These are phyloP conservation scores for Clarias pachynema DNA, from an alignment of 2,797 vertebrate species.

Conservation along the genomic window DNA sequence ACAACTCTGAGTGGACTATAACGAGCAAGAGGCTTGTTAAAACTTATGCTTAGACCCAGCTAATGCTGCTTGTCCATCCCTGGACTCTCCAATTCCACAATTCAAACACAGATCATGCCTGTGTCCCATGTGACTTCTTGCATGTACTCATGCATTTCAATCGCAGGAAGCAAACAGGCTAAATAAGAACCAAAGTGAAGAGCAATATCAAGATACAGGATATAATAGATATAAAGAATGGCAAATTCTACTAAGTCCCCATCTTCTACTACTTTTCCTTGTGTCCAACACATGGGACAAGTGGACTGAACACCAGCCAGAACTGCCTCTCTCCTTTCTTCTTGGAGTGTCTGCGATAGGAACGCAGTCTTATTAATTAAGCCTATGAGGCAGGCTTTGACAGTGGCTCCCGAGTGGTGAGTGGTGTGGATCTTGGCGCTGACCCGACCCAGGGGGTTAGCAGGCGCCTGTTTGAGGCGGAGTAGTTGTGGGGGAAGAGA, in stretches of 20 bases:
- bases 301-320: slow-evolving; percentile 64
- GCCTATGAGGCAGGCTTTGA: slow-evolving; percentile 75
- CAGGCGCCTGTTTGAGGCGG: slow-evolving; percentile 79
- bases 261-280: slow-evolving; percentile 47
- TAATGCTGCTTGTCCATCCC: slow-evolving; percentile 57
- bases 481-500: slow-evolving; percentile 63
- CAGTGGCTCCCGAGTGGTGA: slow-evolving; percentile 77
- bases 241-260: slow-evolving; percentile 41
- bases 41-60: slow-evolving; percentile 68
- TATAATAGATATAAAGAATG: not conserved
- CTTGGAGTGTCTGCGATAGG: slow-evolving; percentile 69
- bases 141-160: not conserved
- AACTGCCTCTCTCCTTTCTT: slow-evolving; percentile 30
- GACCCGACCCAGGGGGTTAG: slow-evolving; percentile 75
- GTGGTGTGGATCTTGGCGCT: slow-evolving; percentile 77
- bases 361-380: slow-evolving; percentile 79
- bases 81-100: not conserved
- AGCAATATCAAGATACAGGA: not conserved
- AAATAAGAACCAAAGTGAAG: not conserved
- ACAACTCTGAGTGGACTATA: not conserved
- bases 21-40: not conserved
- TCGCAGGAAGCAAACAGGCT: not conserved
- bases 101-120: not conserved
- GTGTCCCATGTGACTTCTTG: not conserved
- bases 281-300: slow-evolving; percentile 29